phyloP scores from a whole-genome alignment of 2,888 invertebrate species.

The Heteromurus nitidus region DNA sequence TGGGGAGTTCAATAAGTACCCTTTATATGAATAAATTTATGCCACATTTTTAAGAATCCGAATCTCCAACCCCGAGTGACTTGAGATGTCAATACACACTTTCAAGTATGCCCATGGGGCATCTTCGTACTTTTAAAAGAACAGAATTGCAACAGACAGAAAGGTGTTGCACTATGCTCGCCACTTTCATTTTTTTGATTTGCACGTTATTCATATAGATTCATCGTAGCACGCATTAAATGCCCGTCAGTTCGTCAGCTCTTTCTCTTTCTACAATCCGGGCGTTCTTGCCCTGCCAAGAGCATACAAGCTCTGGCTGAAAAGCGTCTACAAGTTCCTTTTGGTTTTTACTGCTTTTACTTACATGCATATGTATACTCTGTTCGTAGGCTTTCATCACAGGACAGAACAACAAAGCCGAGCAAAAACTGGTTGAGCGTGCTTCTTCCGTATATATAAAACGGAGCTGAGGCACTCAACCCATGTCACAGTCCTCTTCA shows the following conservation, averaged over 20 bases:
- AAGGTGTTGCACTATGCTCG: background rate
- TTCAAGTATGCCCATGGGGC: background rate
- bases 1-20: no score
- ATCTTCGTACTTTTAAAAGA: background rate
- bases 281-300: conserved; percentile 34
- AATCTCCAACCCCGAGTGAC: no score
- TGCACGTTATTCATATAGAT: no score
- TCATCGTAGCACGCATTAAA: background rate
- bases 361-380: background rate
- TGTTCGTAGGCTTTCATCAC: background rate
- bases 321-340: conserved; percentile 10
- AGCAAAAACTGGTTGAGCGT: background rate
- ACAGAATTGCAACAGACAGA: background rate
- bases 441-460: conserved; percentile 40
- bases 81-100: background rate
- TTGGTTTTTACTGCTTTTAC: background rate
- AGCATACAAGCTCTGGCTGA: conserved; percentile 26
- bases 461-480: conserved; percentile 32
- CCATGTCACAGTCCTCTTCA: conserved; percentile 53
- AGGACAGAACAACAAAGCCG: background rate
- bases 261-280: conserved; percentile 14
- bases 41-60: no score
- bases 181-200: no score
- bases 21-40: no score
- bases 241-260: background rate